Percentiles rank a stretch among this genome's conserved stretches.
Conservation (phyloP, 1,140 invertebrate species). For the Trichoplusia ni region DNA sequence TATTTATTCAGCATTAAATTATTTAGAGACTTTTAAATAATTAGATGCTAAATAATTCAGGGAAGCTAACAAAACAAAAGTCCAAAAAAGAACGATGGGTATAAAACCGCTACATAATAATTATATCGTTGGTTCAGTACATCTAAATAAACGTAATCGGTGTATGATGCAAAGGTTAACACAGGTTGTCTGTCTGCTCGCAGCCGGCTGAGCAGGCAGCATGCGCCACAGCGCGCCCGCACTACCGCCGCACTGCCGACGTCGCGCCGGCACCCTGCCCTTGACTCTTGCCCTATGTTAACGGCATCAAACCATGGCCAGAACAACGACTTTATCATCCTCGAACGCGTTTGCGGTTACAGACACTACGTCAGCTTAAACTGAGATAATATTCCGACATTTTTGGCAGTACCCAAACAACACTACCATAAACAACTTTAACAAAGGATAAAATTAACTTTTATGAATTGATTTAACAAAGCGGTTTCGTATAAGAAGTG, state of each 20-base stretch:
- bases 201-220: not conserved
- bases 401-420: not conserved
- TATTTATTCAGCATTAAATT: too few species aligned
- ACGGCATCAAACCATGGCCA: constrained; percentile 36
- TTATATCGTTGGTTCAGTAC: too few species aligned
- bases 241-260: too few species aligned
- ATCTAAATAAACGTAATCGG: not conserved
- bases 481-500: constrained; percentile 14
- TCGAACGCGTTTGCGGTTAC: constrained; percentile 5
- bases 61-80: too few species aligned
- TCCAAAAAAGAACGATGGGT: too few species aligned
- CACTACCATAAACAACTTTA: not conserved
- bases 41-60: too few species aligned
- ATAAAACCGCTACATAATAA: too few species aligned
- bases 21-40: too few species aligned
- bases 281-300: constrained; percentile 44
- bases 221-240: constrained; percentile 10
- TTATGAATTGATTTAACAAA: not conserved
- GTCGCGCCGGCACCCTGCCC: constrained; percentile 35
- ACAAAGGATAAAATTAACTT: not conserved
- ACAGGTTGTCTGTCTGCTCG: constrained; percentile 4
- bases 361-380: not conserved
- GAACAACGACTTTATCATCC: constrained; percentile 16
- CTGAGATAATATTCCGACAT: not conserved
- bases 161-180: constrained; percentile 4